These are phyloP conservation scores for Andrena haemorrhoa DNA, from an alignment of 2,888 invertebrate species.

Conservation along the genomic window DNA sequence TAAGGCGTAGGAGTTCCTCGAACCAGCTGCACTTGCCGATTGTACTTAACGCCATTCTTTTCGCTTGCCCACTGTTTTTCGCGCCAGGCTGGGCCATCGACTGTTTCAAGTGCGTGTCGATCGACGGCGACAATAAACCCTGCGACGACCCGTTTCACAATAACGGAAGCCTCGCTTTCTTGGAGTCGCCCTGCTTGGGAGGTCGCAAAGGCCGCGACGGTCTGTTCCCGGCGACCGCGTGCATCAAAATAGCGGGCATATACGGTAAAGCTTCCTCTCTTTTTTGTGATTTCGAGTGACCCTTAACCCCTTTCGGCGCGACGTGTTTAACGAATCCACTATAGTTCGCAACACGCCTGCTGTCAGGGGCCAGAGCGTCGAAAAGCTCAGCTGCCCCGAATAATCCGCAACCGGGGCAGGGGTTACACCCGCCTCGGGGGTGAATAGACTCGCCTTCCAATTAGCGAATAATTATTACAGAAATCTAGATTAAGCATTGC, in stretches of 20 bases:
- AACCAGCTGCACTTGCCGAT: neutral
- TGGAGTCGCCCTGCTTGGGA: conserved; percentile 97
- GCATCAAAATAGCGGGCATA: conserved; percentile 96
- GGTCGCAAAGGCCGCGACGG: conserved; percentile 97
- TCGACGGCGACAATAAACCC: conserved; percentile 93
- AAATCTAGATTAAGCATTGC: too few relatives aligned
- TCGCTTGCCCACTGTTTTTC: neutral
- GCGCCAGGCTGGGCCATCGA: conserved; percentile 88
- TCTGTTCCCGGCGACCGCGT: conserved; percentile 97
- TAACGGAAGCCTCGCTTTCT: conserved; percentile 93
- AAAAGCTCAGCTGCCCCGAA: neutral
- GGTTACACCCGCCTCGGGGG: too few relatives aligned
- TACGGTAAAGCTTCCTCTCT: conserved; percentile 89
- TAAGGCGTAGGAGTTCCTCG: neutral
- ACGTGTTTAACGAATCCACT: conserved; percentile 50
- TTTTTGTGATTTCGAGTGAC: conserved; percentile 46
- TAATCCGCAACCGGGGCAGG: too few relatives aligned
- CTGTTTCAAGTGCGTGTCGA: conserved; percentile 98
- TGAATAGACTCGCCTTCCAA: too few relatives aligned
- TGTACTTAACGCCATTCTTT: neutral
- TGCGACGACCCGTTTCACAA: conserved; percentile 99
- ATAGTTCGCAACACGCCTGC: conserved; percentile 20
- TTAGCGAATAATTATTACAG: too few relatives aligned
- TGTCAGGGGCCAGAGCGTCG: conserved; percentile 26
- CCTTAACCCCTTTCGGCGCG: conserved; percentile 47